Evolutionary conservation across 2,888 invertebrate genomes (phyloP).

Genomic region (Oxycera nigricornis): DNA sequence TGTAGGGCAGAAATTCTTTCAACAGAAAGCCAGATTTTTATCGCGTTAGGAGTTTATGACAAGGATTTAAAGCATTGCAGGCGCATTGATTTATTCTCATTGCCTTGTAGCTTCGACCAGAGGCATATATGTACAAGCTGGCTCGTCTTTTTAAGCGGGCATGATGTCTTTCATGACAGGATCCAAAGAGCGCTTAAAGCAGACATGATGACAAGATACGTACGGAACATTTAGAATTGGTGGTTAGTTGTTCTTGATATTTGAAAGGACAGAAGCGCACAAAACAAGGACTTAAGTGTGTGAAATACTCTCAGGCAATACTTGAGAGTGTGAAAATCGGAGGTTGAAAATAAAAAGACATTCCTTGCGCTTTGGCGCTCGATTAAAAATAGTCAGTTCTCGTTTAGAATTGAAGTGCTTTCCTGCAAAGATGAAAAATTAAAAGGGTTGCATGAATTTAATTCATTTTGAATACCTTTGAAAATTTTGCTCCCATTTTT

Average conservation of each 20-base stretch:
- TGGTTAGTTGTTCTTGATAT: not conserved
- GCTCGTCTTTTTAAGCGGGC: not conserved
- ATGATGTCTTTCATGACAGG: not conserved
- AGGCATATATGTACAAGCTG: not conserved
- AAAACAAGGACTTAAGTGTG: not conserved
- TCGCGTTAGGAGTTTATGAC: not conserved
- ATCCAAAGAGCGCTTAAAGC: not conserved
- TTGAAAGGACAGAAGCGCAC: not conserved
- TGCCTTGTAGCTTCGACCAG: too few species aligned
- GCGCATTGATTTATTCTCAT: not conserved
- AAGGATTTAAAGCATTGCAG: not conserved
- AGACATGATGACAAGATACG: not conserved
- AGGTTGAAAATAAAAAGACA: not conserved
- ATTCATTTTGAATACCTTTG: too few species aligned
- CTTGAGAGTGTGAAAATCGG: conserved; percentile 13
- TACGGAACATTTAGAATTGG: not conserved
- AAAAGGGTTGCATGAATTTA: too few species aligned
- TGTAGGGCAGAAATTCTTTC: conserved; percentile 6
- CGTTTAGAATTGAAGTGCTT: not conserved
- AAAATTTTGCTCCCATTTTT: too few species aligned
- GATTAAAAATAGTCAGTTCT: not conserved
- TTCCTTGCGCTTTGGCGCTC: too few species aligned
- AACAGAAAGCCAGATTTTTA: conserved; percentile 6
- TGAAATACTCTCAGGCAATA: not conserved
- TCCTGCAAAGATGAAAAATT: not conserved